These are phyloP conservation scores for Nyctalus aviator DNA, from an alignment of 2,797 vertebrate species.

Conservation along the genomic window DNA sequence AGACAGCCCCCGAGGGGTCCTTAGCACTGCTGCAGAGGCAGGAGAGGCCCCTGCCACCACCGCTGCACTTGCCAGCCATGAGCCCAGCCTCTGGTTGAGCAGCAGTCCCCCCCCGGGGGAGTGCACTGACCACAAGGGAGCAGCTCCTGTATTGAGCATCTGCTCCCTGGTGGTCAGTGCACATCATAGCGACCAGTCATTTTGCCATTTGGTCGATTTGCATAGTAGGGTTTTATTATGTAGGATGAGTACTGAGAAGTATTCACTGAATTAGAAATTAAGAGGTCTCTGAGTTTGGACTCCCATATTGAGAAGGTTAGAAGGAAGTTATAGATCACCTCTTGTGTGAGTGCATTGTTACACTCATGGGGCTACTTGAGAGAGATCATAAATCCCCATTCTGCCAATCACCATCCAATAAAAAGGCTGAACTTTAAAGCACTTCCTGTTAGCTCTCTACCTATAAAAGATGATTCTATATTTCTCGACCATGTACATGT, in stretches of 20 bases:
- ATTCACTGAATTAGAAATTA: background rate
- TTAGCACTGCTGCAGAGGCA: too few species aligned
- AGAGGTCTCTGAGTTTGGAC: background rate
- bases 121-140: too few species aligned
- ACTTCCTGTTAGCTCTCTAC: background rate
- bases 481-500: conserved; percentile 48
- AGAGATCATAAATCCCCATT: background rate
- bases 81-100: too few species aligned
- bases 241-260: background rate
- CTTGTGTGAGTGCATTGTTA: background rate
- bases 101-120: too few species aligned
- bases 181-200: too few species aligned
- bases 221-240: too few species aligned
- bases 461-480: background rate
- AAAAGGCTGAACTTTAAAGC: background rate
- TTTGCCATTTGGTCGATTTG: too few species aligned
- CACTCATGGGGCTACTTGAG: background rate
- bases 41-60: too few species aligned
- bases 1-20: too few species aligned
- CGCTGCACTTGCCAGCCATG: too few species aligned
- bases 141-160: too few species aligned
- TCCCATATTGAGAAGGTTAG: background rate
- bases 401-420: background rate
- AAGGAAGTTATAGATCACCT: background rate
- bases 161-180: too few species aligned